Base-by-base conservation (phyloP, 2,888 invertebrate species). In the Muschampia plurimacula region DNA sequence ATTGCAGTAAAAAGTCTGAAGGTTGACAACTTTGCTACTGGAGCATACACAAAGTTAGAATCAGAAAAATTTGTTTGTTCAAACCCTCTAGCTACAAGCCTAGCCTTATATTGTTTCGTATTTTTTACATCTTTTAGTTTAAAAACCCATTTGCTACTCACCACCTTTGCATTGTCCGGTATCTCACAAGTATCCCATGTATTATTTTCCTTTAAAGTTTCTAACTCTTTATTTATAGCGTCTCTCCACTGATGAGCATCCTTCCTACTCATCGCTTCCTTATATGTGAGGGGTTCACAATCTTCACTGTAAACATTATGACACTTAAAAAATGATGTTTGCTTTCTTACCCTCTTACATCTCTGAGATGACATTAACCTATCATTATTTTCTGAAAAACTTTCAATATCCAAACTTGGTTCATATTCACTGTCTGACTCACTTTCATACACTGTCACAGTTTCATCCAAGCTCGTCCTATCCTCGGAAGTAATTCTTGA, bases 121-220 rank as follows among this genome's bases (percentile, higher is more conserved):
- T 13, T 28, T 74, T 71, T 63, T 52, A 36, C 32, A 60, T 55
- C 62, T 32, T 79, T 81, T 2, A 76, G 64, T 66, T 75, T 79
- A 69, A 81, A 80, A 2, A 80, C 77, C 81, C 81, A 81, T 64
- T 80, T 80, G 10, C 75, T 77, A 74, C 75, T 76, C 5, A 80
- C 68, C 3, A 64, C 65, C n/a, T 78, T 77, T 60, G 2, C 49
- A 70, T 59, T 62, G 15, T 32, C 67, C 7, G 76, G 75, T 67
- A 39, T n/a, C 2, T 71, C 44, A 69, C 72, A 68, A 1, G 73
- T 10, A 2, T 46, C 28, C 77, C 74, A 76, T 7, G 74, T 72
- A 52, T 76, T 75, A 44, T 75, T 75, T 28, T 75, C 73, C 32
- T 36, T 28, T 69, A 77, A 60, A 0, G 70, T 77, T 36, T 76